These are phyloP conservation scores for Hipparchia sbordonii DNA, from an alignment of 2,888 invertebrate species.

Conservation along the genomic window DNA sequence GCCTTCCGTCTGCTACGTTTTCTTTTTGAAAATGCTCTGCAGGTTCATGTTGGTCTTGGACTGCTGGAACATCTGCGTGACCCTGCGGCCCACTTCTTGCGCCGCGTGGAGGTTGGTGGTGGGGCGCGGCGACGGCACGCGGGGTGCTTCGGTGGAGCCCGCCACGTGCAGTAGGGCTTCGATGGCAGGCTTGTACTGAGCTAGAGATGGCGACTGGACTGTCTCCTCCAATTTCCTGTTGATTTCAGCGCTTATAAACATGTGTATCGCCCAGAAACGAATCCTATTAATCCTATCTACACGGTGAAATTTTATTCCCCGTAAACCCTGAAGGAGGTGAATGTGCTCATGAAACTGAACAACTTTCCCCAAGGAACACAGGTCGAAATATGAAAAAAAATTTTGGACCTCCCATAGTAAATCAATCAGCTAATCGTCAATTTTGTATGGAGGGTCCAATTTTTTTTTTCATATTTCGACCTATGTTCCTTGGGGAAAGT, in stretches of 20 bases:
- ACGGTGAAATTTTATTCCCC: no score
- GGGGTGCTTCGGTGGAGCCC: slow-evolving; percentile 44
- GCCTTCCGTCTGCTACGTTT: slow-evolving; percentile 55
- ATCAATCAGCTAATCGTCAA: no score
- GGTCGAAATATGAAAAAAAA: no score
- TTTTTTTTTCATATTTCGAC: no score
- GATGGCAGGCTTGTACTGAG: slow-evolving; percentile 68
- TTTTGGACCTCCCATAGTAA: no score
- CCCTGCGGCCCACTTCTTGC: slow-evolving; percentile 73
- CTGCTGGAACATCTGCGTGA: slow-evolving; percentile 77
- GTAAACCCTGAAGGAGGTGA: no score
- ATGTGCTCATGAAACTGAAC: no score
- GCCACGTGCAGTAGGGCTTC: slow-evolving; percentile 69
- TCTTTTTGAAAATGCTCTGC: slow-evolving; percentile 79
- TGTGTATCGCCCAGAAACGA: neutral
- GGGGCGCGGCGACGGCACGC: slow-evolving; percentile 50
- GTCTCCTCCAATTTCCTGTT: slow-evolving; percentile 71
- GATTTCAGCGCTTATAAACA: neutral
- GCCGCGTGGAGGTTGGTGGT: slow-evolving; percentile 64
- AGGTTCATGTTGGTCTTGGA: slow-evolving; percentile 76
- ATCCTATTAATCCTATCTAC: no score
- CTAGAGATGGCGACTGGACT: slow-evolving; percentile 61
- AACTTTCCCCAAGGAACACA: no score
- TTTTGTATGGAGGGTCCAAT: no score
- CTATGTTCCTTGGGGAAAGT: no score